These are phyloP conservation scores for Microtus pennsylvanicus DNA, from an alignment of 2,113 vertebrate genomes.

Conservation along the genomic window DNA sequence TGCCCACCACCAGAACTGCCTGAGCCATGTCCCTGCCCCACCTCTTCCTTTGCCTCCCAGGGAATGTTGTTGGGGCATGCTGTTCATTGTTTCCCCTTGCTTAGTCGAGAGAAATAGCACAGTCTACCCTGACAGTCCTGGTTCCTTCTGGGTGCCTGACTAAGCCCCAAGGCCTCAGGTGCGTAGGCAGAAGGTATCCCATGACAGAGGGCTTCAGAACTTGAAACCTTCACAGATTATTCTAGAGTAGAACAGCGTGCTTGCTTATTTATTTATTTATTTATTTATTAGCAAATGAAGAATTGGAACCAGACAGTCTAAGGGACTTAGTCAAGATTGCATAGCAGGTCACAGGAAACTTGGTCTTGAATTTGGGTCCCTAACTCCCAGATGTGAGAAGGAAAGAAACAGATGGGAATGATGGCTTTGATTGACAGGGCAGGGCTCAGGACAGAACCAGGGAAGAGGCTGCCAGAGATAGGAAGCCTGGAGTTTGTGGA, in stretches of 20 bases:
- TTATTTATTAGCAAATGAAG: neutral
- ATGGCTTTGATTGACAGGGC: neutral
- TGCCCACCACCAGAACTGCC: neutral
- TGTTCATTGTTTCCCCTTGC: neutral
- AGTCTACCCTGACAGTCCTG: neutral
- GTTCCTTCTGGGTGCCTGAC: neutral
- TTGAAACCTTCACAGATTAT: neutral
- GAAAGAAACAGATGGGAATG: neutral
- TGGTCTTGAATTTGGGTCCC: constrained; percentile 11
- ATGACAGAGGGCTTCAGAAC: neutral
- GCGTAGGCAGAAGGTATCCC: neutral
- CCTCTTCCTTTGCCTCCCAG: neutral
- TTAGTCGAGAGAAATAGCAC: neutral
- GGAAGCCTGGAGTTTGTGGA: neutral
- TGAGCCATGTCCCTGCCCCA: neutral
- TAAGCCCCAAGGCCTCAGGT: neutral
- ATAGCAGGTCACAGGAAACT: neutral
- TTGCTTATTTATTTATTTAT: neutral
- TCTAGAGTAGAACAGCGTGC: neutral
- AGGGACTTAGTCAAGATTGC: neutral
- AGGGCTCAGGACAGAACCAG: neutral
- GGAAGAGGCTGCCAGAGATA: neutral
- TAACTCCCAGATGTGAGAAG: neutral
- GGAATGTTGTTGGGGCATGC: neutral
- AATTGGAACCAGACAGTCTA: constrained; percentile 1